Conservation (phyloP, 2,113 vertebrate genomes). For the Macaca nemestrina region DNA sequence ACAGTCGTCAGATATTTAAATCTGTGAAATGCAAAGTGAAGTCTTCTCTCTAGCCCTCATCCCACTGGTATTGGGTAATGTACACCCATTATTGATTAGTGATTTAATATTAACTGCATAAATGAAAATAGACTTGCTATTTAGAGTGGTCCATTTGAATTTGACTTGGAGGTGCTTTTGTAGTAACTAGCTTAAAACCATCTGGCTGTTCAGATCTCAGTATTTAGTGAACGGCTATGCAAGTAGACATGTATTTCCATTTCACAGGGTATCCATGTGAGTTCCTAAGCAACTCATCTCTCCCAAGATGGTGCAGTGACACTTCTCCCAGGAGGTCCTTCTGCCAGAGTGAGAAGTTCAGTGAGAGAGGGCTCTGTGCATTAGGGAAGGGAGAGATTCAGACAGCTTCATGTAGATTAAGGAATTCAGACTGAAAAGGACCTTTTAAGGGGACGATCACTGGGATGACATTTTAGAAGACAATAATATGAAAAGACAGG, state of each 20-base stretch:
- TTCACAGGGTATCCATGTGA: not conserved
- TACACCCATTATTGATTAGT: not conserved
- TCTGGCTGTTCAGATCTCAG: not conserved
- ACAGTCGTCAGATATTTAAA: not conserved
- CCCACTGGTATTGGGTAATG: not conserved
- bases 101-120: not conserved
- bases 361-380: not conserved
- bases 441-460: not conserved
- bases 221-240: not conserved
- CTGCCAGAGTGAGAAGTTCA: slow-evolving; percentile 22
- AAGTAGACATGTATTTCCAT: not conserved
- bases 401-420: not conserved
- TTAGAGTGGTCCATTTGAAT: not conserved
- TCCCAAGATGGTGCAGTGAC: not conserved
- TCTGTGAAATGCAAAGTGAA: not conserved
- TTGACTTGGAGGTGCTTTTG: not conserved
- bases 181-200: not conserved
- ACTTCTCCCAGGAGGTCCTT: not conserved
- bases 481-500: not conserved
- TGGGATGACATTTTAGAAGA: not conserved
- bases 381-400: not conserved
- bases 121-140: not conserved
- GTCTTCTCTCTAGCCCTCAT: not conserved
- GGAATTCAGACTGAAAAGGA: not conserved
- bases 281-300: not conserved